These are phyloP conservation scores for Arremon aurantiirostris DNA, from an alignment of 2,797 vertebrate species.

Conservation along the genomic window DNA sequence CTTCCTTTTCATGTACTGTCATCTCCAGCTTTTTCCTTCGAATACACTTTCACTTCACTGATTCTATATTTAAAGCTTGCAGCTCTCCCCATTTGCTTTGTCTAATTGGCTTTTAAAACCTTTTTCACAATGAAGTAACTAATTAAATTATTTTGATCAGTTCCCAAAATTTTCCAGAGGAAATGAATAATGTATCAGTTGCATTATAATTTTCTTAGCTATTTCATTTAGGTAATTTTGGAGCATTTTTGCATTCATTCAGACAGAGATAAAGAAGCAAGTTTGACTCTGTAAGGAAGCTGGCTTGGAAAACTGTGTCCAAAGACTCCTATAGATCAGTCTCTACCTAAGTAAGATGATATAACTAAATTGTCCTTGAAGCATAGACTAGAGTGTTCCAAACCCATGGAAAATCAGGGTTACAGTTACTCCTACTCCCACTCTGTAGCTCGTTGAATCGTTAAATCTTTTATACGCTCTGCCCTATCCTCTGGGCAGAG, in stretches of 20 bases:
- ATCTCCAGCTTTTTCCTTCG: not conserved
- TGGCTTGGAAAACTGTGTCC: not conserved
- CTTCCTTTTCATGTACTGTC: not conserved
- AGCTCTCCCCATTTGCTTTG: not conserved
- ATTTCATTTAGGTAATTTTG: not conserved
- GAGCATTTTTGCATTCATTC: not conserved
- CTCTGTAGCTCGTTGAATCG: not conserved
- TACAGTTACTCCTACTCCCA: not conserved
- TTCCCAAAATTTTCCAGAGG: not conserved
- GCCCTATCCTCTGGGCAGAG: not conserved
- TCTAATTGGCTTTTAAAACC: not conserved
- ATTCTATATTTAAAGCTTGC: not conserved
- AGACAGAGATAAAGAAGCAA: not conserved
- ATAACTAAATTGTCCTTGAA: not conserved
- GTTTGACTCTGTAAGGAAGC: not conserved
- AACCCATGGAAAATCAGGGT: not conserved
- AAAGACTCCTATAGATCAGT: not conserved
- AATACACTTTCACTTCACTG: not conserved
- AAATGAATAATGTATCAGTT: not conserved
- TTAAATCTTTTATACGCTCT: not conserved
- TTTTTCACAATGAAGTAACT: not conserved
- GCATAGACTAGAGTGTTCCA: not conserved
- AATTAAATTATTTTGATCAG: not conserved
- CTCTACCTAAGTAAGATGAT: not conserved
- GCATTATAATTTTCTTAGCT: not conserved